Conservation (phyloP, 2,113 vertebrate genomes). For the human region GRCh38 chr22:27099501-27100000, state of each 20-base stretch:
- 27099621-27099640: no score
- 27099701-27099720: not conserved
- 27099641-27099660: no score
- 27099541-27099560: no score
- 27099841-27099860: not conserved
- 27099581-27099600: no score
- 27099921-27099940: not conserved
- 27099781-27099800: not conserved
- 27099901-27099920: not conserved
- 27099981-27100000: not conserved
- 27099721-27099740: not conserved
- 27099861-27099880: not conserved
- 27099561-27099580: no score
- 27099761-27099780: fast-evolving
- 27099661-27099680: fast-evolving
- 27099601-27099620: no score
- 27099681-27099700: not conserved
- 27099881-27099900: fast-evolving
- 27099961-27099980: not conserved
- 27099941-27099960: fast-evolving
- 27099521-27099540: no score
- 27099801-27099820: not conserved
- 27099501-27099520: no score
- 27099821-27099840: fast-evolving
- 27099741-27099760: fast-evolving